phyloP scores from a whole-genome alignment of 2,113 vertebrate species.

The Psilopsiagon aurifrons region DNA sequence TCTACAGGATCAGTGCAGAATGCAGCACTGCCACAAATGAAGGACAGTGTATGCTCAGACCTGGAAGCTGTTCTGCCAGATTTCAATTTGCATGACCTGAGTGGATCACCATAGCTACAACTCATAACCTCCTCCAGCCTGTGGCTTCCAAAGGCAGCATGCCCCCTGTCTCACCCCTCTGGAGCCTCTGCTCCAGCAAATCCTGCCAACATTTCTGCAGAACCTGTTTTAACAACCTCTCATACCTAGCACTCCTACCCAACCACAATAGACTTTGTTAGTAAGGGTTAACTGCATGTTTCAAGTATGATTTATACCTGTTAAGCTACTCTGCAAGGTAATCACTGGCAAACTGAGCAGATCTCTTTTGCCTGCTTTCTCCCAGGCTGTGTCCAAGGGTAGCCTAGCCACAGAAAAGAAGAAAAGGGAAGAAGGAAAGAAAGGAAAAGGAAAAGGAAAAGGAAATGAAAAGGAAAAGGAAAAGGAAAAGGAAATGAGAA shows the following conservation, averaged over 20 bases:
- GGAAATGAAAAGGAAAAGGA: too few relatives aligned
- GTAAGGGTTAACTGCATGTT: not conserved
- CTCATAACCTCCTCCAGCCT: not conserved
- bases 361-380: not conserved
- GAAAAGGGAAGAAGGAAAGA: not conserved
- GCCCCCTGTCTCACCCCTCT: not conserved
- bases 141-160: not conserved
- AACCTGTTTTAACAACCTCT: not conserved
- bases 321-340: not conserved
- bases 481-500: too few relatives aligned
- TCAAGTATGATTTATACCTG: not conserved
- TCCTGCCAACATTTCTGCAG: not conserved
- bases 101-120: not conserved
- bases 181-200: not conserved
- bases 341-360: not conserved
- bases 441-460: not conserved
- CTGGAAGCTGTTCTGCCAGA: not conserved
- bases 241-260: not conserved
- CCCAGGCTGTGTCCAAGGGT: not conserved
- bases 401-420: not conserved
- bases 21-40: not conserved
- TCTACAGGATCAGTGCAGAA: not conserved
- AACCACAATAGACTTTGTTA: not conserved
- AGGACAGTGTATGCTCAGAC: not conserved
- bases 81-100: not conserved